Evolutionary conservation across 2,888 invertebrate species (phyloP).

Genomic region (Muschampia plurimacula): DNA sequence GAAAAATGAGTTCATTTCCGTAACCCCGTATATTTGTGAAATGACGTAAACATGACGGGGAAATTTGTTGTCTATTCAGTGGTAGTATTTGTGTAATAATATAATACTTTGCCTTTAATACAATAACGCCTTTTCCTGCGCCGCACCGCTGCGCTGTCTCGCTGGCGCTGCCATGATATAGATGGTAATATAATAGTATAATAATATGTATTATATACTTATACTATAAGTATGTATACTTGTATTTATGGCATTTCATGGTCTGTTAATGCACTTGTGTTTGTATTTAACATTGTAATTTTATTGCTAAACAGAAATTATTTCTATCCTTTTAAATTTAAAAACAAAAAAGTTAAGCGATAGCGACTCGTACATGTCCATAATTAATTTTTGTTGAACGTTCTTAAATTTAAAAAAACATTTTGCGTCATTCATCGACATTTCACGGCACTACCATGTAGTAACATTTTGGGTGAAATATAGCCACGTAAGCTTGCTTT

Average conservation of each 20-base stretch:
- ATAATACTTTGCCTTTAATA: constrained; percentile 8
- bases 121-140: constrained; percentile 18
- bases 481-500: constrained; percentile 37
- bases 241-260: constrained; percentile 17
- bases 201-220: too few species aligned
- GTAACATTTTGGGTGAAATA: constrained; percentile 37
- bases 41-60: constrained; percentile 28
- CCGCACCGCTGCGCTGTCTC: neutral
- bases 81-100: constrained; percentile 71
- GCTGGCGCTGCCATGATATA: constrained; percentile 29
- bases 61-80: constrained; percentile 56
- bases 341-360: too few species aligned
- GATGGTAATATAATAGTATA: too few species aligned
- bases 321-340: too few species aligned
- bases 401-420: constrained; percentile 3
- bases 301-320: neutral
- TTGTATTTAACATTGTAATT: too few species aligned
- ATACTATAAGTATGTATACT: too few species aligned
- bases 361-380: neutral
- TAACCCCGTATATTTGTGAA: constrained; percentile 22
- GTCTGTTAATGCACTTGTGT: constrained; percentile 30
- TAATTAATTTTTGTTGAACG: neutral
- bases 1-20: constrained; percentile 41
- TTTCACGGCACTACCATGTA: constrained; percentile 36
- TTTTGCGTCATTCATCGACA: constrained; percentile 24